phyloP scores from a whole-genome alignment of 2,888 invertebrate species.

The Phoenoteleia sp. region DNA sequence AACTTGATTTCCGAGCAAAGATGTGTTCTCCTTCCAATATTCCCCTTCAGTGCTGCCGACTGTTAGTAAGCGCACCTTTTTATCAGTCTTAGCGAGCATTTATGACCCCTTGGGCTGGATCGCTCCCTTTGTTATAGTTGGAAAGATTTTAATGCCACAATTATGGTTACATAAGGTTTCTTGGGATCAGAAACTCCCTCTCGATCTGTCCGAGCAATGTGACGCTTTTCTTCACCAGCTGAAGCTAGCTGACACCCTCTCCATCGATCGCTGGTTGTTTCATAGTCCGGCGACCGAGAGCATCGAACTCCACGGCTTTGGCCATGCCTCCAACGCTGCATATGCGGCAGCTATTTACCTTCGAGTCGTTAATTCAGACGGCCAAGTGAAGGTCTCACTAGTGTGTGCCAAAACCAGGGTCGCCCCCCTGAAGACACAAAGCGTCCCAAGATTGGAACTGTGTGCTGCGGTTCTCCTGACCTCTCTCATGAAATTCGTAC shows the following conservation, averaged over 20 bases:
- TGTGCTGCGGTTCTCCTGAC: slow-evolving; percentile 26
- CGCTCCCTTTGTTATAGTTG: not conserved
- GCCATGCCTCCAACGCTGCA: not conserved
- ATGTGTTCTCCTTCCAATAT: not conserved
- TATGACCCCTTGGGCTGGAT: not conserved
- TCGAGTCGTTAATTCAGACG: not conserved
- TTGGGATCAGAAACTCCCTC: slow-evolving; percentile 17
- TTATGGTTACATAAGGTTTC: not conserved
- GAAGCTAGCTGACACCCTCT: not conserved
- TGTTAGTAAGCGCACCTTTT: not conserved
- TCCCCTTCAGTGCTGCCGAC: no score
- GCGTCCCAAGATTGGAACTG: slow-evolving; percentile 50
- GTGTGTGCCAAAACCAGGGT: not conserved
- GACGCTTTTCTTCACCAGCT: not conserved
- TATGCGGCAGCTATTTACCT: not conserved
- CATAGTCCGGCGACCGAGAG: not conserved
- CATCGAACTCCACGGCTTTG: not conserved
- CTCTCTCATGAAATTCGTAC: not conserved
- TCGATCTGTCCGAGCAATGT: not conserved
- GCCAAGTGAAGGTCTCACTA: not conserved
- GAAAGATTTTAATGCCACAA: not conserved
- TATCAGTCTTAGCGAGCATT: not conserved
- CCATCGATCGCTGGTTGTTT: not conserved
- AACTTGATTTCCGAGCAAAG: not conserved
- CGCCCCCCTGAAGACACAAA: not conserved